Evolutionary conservation across 1,140 invertebrate species (phyloP).

Genomic region (Drosophila sp.): DNA sequence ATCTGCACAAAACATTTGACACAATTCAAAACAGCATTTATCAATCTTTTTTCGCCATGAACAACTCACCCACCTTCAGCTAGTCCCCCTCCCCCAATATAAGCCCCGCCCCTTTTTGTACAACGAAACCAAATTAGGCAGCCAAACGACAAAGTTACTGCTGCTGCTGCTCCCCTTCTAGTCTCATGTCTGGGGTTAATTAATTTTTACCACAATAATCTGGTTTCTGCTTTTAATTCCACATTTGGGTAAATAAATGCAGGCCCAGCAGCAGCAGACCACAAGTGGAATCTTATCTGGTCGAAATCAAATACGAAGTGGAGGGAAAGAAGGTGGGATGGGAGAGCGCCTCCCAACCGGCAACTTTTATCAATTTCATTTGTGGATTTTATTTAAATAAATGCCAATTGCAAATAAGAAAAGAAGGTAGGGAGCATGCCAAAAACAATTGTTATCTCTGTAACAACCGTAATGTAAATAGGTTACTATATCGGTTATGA

Average conservation of each 20-base stretch:
- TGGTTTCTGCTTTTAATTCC: slow-evolving; percentile 51
- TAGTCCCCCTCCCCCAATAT: not conserved
- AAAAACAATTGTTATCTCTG: not conserved
- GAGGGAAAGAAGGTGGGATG: not conserved
- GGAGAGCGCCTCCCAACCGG: not conserved
- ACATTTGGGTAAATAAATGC: slow-evolving; percentile 57
- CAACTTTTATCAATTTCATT: not conserved
- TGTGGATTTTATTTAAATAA: slow-evolving; percentile 6
- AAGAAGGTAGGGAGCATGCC: no score
- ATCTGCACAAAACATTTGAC: slow-evolving; percentile 33
- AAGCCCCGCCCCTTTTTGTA: slow-evolving; percentile 40
- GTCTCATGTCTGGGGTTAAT: slow-evolving; percentile 69
- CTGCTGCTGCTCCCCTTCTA: slow-evolving; percentile 8
- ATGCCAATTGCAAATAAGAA: not conserved
- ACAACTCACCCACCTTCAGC: not conserved
- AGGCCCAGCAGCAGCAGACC: not conserved
- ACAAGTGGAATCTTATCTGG: slow-evolving; percentile 44
- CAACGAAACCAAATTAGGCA: slow-evolving; percentile 51
- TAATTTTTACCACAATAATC: slow-evolving; percentile 75
- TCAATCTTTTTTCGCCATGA: slow-evolving; percentile 4
- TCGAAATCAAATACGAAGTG: slow-evolving; percentile 20
- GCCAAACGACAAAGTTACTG: slow-evolving; percentile 33
- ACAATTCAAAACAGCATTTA: slow-evolving; percentile 13
- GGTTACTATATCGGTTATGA: not conserved
- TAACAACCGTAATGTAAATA: not conserved